phyloP scores from a whole-genome alignment of 2,888 invertebrate genomes.

The Aphidoletes aphidimyza region DNA sequence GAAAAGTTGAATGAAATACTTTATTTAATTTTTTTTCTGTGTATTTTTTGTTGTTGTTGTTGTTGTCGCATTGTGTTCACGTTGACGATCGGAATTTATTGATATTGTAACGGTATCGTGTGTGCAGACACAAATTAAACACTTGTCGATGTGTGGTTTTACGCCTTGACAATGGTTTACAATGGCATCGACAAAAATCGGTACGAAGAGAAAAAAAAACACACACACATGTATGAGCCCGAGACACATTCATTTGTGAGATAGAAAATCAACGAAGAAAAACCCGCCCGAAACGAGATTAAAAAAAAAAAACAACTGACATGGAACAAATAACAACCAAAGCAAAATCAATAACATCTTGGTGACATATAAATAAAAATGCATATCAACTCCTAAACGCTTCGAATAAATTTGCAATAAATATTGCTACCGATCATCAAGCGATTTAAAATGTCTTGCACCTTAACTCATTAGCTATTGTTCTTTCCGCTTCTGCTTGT shows the following conservation, averaged over 20 bases:
- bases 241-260: conserved; percentile 37
- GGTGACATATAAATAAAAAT: conserved; percentile 42
- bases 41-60: neutral
- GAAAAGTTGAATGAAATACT: conserved; percentile 5
- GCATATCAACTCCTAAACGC: conserved; percentile 43
- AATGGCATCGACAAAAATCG: too few relatives aligned
- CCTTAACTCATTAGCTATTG: conserved; percentile 10
- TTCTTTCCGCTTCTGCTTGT: neutral
- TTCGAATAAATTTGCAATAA: conserved; percentile 51
- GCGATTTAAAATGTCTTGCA: conserved; percentile 39
- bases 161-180: conserved; percentile 39
- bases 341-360: neutral
- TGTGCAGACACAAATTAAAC: conserved; percentile 43
- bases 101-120: conserved; percentile 44
- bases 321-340: neutral
- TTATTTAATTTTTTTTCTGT: neutral
- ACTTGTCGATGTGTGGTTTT: conserved; percentile 14
- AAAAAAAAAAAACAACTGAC: neutral
- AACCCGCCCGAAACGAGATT: neutral
- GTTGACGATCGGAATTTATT: conserved; percentile 48
- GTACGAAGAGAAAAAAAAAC: too few relatives aligned
- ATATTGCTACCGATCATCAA: conserved; percentile 49
- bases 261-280: neutral
- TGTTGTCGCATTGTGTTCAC: neutral
- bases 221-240: neutral